Evolutionary conservation across 2,888 invertebrate genomes (phyloP).

Genomic region (Temnothorax unifasciatus): DNA sequence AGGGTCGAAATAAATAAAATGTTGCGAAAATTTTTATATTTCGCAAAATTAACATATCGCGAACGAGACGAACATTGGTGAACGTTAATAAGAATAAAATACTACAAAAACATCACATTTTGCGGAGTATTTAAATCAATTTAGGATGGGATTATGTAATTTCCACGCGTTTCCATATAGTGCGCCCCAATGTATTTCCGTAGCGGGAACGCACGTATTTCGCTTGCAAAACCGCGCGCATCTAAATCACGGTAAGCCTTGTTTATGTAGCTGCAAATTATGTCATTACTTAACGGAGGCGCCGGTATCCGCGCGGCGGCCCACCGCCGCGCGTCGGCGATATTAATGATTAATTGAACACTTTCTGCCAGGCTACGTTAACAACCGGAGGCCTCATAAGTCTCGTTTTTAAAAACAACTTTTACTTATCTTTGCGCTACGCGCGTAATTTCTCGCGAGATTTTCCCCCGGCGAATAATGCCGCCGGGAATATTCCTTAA

Average conservation of each 20-base stretch:
- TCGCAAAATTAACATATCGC: not conserved
- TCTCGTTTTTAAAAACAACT: slow-evolving; percentile 48
- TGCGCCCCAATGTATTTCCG: slow-evolving; percentile 24
- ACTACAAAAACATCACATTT: not conserved
- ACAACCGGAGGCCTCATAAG: slow-evolving; percentile 31
- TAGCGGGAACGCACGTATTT: slow-evolving; percentile 41
- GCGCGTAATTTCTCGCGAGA: slow-evolving; percentile 40
- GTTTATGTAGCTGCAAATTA: slow-evolving; percentile 83
- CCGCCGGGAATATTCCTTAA: slow-evolving; percentile 26
- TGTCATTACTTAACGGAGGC: slow-evolving; percentile 79
- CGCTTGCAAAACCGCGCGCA: slow-evolving; percentile 68
- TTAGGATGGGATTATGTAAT: slow-evolving; percentile 28
- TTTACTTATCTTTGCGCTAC: slow-evolving; percentile 43
- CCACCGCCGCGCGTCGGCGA: slow-evolving; percentile 28
- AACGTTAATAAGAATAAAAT: not conserved
- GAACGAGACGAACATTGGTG: not conserved
- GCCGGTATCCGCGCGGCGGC: slow-evolving; percentile 24
- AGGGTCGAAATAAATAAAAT: not conserved
- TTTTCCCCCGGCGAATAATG: not conserved
- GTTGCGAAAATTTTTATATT: not conserved
- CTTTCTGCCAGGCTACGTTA: slow-evolving; percentile 32
- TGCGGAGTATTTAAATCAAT: slow-evolving; percentile 22
- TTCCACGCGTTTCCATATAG: slow-evolving; percentile 27
- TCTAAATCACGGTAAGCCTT: slow-evolving; percentile 83
- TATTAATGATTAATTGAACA: slow-evolving; percentile 71